Conservation (phyloP, 1,140 invertebrate genomes). For the Bombus affinis region DNA sequence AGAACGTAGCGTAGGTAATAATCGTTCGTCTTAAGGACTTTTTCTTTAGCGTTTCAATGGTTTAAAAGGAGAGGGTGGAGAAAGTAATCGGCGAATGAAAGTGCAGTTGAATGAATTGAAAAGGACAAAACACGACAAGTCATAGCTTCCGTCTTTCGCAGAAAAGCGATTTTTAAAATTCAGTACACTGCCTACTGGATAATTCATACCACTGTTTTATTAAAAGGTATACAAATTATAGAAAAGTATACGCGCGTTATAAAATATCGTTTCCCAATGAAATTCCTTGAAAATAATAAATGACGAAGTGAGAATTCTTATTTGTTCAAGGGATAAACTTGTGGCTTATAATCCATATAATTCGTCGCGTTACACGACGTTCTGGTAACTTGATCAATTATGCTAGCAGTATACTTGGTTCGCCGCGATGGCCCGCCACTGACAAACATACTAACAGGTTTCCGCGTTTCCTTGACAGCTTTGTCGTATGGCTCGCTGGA, state of each 20-base stretch:
- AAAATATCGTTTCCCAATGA: too few species aligned
- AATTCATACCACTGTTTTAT: too few species aligned
- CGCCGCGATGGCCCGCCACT: constrained; percentile 60
- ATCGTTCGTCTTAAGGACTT: too few species aligned
- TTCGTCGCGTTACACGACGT: constrained; percentile 73
- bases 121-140: not conserved
- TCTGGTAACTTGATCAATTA: constrained; percentile 73
- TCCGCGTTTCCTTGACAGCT: constrained; percentile 12
- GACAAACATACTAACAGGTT: constrained; percentile 49
- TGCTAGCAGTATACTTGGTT: constrained; percentile 74
- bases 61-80: too few species aligned
- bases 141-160: not conserved
- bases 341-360: constrained; percentile 68
- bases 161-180: not conserved
- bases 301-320: not conserved
- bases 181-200: not conserved
- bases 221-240: too few species aligned
- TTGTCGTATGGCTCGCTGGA: constrained; percentile 61
- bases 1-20: too few species aligned
- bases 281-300: not conserved
- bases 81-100: too few species aligned
- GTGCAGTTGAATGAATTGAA: too few species aligned
- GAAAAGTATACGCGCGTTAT: too few species aligned
- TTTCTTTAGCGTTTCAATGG: too few species aligned
- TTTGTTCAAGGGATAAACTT: constrained; percentile 65